Base-by-base conservation (phyloP, 2,797 vertebrate genomes). In the Argya squamiceps region DNA sequence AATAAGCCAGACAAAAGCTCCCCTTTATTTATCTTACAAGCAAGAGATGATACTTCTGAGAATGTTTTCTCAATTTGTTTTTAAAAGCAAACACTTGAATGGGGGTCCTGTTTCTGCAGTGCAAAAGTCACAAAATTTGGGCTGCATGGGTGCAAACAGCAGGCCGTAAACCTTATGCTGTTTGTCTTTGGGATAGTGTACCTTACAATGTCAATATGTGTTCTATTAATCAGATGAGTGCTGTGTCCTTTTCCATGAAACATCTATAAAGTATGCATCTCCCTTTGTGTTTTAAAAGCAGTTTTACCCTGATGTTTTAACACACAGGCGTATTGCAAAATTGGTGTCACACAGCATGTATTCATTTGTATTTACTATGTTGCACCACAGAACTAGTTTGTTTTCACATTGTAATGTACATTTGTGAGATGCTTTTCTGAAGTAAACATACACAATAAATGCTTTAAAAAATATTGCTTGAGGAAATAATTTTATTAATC, bases 401-500 rank as follows among this genome's bases (percentile, higher is more conserved):
- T 96, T 93, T 92, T 84, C 69, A 74, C 37, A 15, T 29, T 75
- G 34, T 84, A 96, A 78, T 59, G 67, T 46, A 49, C 59, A 23
- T 88, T 95, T 91, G 37, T 53, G 91, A 87, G 94, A 97, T 88
- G 73, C n/a, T 92, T 97, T 97, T 86, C 92, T 82, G 70, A 94
- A 95, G 96, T 70, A 89, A 87, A 95, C 65, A 84, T 94, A 84
- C 78, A 89, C 88, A 97, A 94, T 84, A 79, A 68, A 36, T 88
- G 84, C 64, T 92, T 93, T 89, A 92, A 93, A 94, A 92, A 93
- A 84, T 92, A 97, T 47, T 77, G 87, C 95, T 96, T 36, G 84
- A 93, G 91, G 96, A 97, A 84, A 96, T 93, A 23, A 86, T 97
- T 98, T 98, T 97, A 97, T 98, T 98, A 98, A 97, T 97, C 93